Conservation (phyloP, 2,113 vertebrate genomes). For the Mellivora capensis region DNA sequence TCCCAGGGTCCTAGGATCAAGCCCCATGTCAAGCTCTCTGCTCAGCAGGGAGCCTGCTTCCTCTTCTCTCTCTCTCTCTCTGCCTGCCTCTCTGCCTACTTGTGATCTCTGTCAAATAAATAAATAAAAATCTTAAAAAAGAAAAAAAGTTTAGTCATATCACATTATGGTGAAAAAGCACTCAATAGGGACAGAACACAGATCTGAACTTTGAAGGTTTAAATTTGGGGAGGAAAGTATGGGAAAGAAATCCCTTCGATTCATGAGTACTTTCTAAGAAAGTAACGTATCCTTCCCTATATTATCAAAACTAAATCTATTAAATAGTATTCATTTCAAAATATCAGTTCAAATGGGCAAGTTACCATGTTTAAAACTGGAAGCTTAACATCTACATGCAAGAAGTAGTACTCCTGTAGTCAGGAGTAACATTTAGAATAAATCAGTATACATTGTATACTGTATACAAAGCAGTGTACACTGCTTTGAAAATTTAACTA, state of each 20-base stretch:
- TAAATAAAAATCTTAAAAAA: no score
- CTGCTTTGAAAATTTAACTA: background rate
- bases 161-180: background rate
- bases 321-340: conserved; percentile 28
- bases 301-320: background rate
- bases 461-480: background rate
- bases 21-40: no score
- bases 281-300: background rate
- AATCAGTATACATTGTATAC: background rate
- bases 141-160: background rate
- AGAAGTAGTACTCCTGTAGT: background rate
- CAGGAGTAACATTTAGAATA: background rate
- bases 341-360: background rate
- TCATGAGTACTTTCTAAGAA: background rate
- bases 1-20: no score
- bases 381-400: background rate
- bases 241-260: background rate
- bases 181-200: background rate
- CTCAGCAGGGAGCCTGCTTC: no score
- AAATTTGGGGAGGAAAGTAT: background rate
- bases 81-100: no score
- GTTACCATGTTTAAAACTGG: background rate
- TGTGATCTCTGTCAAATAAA: no score
- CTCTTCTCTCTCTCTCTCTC: no score
- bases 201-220: background rate